A percentile compares a stretch with the other conserved stretches of the same genome.
Conservation (phyloP, 2,797 vertebrate genomes). For the Platyrinchus mystaceus region DNA sequence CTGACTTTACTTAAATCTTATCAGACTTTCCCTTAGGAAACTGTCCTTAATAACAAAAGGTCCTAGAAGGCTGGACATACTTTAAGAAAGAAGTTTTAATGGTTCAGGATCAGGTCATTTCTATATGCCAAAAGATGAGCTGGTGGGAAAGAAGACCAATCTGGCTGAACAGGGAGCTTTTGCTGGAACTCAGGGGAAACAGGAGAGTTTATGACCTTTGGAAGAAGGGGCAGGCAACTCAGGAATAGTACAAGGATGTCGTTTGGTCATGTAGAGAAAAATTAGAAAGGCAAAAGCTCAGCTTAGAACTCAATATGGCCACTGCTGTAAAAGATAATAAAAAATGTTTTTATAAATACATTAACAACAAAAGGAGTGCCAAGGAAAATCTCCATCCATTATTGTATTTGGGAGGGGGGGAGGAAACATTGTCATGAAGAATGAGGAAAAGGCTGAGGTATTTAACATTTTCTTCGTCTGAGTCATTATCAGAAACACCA, state of each 20-base stretch:
- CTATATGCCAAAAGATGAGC: not conserved
- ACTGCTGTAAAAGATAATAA: not conserved
- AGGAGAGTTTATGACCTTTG: not conserved
- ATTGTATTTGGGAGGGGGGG: not conserved
- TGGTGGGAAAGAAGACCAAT: fast-evolving
- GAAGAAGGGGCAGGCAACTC: not conserved
- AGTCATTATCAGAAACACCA: not conserved
- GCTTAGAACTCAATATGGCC: not conserved
- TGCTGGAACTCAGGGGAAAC: not conserved
- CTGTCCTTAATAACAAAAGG: not conserved
- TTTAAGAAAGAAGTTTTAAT: not conserved
- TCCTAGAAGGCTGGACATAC: not conserved
- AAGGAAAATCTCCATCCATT: not conserved
- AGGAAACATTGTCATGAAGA: not conserved
- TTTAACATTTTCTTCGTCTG: not conserved
- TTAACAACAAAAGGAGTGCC: not conserved
- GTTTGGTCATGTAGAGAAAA: not conserved
- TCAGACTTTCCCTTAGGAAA: not conserved
- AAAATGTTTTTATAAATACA: not conserved
- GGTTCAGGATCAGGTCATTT: not conserved
- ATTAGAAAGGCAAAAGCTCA: not conserved
- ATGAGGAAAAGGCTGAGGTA: not conserved
- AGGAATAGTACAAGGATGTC: not conserved
- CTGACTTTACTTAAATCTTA: not conserved
- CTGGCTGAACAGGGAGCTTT: not conserved